phyloP scores from a whole-genome alignment of 2,113 vertebrate species.

The Mobula birostris region DNA sequence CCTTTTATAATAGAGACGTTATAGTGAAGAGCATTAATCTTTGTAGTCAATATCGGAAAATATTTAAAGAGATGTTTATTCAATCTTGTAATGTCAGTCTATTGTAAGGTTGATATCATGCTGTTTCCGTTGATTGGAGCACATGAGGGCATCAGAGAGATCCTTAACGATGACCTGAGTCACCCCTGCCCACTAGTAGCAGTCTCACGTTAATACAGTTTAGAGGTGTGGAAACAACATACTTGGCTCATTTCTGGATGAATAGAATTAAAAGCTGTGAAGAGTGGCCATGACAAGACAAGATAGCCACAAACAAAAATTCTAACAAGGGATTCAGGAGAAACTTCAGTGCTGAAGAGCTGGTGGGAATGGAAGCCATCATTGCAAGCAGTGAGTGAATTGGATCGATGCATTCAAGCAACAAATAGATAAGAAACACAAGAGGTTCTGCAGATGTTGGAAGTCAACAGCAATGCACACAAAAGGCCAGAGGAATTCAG shows the following conservation, averaged over 20 bases:
- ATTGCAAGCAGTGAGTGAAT: neutral
- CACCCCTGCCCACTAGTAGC: neutral
- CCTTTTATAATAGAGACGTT: neutral
- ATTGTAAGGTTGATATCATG: neutral
- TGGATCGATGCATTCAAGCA: neutral
- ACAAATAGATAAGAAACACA: no score
- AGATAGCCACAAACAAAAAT: neutral
- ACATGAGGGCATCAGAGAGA: neutral
- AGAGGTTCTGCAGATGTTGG: no score
- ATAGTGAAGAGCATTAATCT: neutral
- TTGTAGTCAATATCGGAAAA: neutral
- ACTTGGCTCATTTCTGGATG: neutral
- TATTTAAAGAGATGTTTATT: neutral
- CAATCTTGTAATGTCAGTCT: neutral
- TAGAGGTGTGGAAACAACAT: neutral
- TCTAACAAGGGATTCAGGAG: neutral
- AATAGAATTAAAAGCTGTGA: neutral
- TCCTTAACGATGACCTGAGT: neutral
- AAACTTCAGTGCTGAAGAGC: neutral
- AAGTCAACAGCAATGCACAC: no score
- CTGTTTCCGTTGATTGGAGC: neutral
- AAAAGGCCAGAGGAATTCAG: no score
- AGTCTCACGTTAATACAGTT: neutral
- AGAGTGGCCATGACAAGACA: neutral
- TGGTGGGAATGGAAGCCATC: neutral